Percentiles rank a stretch among this genome's conserved stretches.
Evolutionary conservation across 2,888 invertebrate species (phyloP).

Genomic region (Pseudococcus longispinus): DNA sequence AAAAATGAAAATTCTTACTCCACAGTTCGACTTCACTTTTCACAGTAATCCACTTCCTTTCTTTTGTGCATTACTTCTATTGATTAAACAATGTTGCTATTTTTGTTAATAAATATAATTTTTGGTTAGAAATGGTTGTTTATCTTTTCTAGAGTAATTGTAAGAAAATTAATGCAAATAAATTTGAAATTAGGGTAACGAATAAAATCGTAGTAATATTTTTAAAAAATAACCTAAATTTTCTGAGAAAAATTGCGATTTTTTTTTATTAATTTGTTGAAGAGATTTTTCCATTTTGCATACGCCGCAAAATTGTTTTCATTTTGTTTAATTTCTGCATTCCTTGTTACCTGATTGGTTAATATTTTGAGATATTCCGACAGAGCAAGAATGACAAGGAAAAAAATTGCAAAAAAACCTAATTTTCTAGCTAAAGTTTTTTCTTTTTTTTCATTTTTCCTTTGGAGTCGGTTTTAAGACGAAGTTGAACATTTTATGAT

Average conservation of each 20-base stretch:
- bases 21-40: neutral
- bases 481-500: neutral
- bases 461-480: neutral
- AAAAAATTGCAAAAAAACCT: neutral
- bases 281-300: neutral
- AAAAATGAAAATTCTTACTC: neutral
- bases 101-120: neutral
- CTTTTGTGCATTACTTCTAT: neutral
- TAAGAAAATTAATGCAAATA: no score
- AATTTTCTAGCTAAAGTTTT: neutral
- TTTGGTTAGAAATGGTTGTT: no score
- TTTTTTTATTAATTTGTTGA: neutral
- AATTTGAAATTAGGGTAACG: neutral
- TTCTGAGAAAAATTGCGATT: neutral
- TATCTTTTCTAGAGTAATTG: no score
- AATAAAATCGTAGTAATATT: neutral
- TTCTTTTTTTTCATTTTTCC: neutral
- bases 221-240: neutral
- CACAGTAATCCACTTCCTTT: neutral
- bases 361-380: neutral
- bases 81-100: neutral
- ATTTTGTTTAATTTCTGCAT: neutral
- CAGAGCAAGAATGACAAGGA: neutral
- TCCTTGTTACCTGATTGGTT: neutral
- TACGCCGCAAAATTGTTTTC: neutral